Conservation (phyloP, 2,797 vertebrate species). For the Allobates femoralis region DNA sequence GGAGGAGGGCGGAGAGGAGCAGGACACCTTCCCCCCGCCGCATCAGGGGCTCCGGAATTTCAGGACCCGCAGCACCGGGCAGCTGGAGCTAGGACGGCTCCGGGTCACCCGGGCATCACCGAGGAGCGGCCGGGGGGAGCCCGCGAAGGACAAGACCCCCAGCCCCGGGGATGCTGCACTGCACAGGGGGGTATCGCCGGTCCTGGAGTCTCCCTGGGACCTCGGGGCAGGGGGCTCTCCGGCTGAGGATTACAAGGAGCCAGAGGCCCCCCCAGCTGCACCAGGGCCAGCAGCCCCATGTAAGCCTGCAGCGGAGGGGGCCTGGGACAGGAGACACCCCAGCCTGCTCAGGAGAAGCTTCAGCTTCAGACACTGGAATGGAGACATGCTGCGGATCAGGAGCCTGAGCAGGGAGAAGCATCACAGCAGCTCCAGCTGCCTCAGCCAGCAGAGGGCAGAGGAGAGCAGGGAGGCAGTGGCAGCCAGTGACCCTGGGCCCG, state of each 20-base stretch:
- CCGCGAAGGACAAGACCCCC: neutral
- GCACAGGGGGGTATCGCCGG: neutral
- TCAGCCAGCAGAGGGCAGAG: constrained; percentile 73
- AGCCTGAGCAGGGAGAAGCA: constrained; percentile 79
- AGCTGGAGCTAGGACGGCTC: constrained; percentile 86
- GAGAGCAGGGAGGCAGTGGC: constrained; percentile 41
- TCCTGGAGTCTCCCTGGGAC: constrained; percentile 5
- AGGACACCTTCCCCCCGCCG: constrained; percentile 70
- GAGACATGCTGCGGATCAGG: constrained; percentile 74
- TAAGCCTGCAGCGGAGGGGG: constrained; percentile 6
- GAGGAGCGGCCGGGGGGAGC: neutral
- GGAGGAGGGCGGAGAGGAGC: constrained; percentile 76
- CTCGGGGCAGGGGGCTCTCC: neutral
- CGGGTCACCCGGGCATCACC: constrained; percentile 70
- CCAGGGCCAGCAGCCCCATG: neutral
- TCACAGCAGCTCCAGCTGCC: constrained; percentile 86
- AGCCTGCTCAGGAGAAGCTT: constrained; percentile 84
- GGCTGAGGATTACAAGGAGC: constrained; percentile 12
- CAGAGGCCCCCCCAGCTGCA: neutral
- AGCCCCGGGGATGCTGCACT: constrained; percentile 52
- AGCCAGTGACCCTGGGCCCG: neutral
- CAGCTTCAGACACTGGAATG: constrained; percentile 88
- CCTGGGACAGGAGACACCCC: constrained; percentile 70
- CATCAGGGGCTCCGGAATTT: constrained; percentile 80
- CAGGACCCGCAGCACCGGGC: constrained; percentile 90